Evolutionary conservation across 2,113 vertebrate genomes (phyloP), one percentile per base, ranked within the genome.

Genomic region (Prunella fulvescens): DNA sequence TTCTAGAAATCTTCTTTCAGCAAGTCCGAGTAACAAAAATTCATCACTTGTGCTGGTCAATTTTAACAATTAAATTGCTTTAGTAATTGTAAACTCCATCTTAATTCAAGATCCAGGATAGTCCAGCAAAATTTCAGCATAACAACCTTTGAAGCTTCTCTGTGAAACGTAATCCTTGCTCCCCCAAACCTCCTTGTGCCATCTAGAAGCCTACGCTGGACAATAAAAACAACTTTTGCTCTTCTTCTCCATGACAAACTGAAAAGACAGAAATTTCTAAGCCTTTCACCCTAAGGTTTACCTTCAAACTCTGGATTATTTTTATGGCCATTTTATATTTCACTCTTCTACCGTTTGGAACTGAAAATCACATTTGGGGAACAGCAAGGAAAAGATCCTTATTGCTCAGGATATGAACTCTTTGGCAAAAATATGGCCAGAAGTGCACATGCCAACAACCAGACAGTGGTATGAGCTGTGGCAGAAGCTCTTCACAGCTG

Each of bases 51-150:
- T 66, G 25, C 37, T 37, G 6, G 33, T 71, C 29, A 81, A 42
- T 37, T 54, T 37, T 26, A 81, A 35, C 28, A 7, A 12, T 44
- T 69, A 47, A 33, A 40, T 54, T 0, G 0, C 7, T 50, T 74
- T 12, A 5, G 2, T 24, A 48, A 81, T 7, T 50, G 74, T 50
- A 47, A 86, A 53, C 17, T 62, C 22, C 14, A 58, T 7, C 31
- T 73, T 56, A 28, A 45, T 56, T 72, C 58, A 58, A 39, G 28
- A 84, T 35, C 9, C 16, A 73, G 8, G 19, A 54, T 51, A 19
- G 42, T 45, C 7, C 17, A 72, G 8, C 22, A 64, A 57, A 19
- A 61, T 56, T 61, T 61, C 65, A 58, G 37, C 20, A 2, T 19
- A 48, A 20, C 5, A 51, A 12, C 9, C 11, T 8, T 1, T 24